Conservation (phyloP, 2,113 vertebrate species). For the Sarotherodon lohbergeri region DNA sequence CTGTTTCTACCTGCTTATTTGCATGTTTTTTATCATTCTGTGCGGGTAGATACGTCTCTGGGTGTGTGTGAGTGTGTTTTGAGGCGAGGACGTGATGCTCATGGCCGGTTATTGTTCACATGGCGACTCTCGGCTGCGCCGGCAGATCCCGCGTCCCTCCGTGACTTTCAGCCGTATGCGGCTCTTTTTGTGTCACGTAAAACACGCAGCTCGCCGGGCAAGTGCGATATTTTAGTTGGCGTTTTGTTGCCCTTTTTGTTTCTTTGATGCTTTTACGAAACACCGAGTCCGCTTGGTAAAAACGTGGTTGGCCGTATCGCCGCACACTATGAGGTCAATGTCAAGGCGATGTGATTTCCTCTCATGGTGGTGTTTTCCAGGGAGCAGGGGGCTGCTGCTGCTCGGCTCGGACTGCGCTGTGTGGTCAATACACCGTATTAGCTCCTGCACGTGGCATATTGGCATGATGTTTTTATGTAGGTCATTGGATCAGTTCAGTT, state of each 20-base stretch:
- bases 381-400: conserved; percentile 17
- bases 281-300: background rate
- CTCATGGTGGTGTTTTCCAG: conserved; percentile 49
- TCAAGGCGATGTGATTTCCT: conserved; percentile 62
- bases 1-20: background rate
- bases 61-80: background rate
- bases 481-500: background rate
- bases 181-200: background rate
- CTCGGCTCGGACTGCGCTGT: background rate
- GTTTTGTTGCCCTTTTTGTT: background rate
- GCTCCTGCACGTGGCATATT: conserved; percentile 31
- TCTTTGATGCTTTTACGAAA: background rate
- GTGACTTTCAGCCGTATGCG: conserved; percentile 48
- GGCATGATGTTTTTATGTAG: background rate
- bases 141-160: conserved; percentile 17
- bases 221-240: background rate
- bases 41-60: background rate
- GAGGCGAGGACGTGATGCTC: conserved; percentile 12
- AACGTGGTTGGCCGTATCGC: background rate
- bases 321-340: conserved; percentile 55
- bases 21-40: background rate
- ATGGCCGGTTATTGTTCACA: conserved; percentile 68
- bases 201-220: background rate
- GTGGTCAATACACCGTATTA: background rate
- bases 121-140: conserved; percentile 50